Percentiles rank a stretch among this genome's conserved stretches.
phyloP scores from a whole-genome alignment of 2,797 vertebrate genomes.

The Smutsia temminckii region DNA sequence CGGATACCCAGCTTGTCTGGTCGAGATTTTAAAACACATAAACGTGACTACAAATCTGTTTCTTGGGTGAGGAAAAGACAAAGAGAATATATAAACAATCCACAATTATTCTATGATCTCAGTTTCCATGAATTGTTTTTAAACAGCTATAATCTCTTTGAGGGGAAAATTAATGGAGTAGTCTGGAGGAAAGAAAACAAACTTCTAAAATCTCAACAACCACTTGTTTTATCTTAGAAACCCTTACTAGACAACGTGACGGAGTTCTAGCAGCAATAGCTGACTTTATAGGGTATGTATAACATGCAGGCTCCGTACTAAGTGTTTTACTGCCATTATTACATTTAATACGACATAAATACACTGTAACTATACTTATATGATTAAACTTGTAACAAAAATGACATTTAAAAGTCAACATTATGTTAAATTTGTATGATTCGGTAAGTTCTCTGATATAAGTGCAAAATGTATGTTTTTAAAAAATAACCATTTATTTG shows the following conservation, averaged over 20 bases:
- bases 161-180: conserved; percentile 40
- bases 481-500: neutral
- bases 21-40: neutral
- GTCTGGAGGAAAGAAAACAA: neutral
- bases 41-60: neutral
- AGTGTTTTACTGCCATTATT: neutral
- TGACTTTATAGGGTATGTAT: neutral
- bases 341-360: conserved; percentile 34
- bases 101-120: neutral
- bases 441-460: neutral
- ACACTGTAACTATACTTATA: neutral
- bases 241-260: neutral
- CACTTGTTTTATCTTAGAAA: conserved; percentile 31
- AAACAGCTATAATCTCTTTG: conserved; percentile 46
- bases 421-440: neutral
- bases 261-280: neutral
- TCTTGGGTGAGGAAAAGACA: neutral
- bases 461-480: neutral
- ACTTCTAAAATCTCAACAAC: conserved; percentile 37
- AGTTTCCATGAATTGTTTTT: conserved; percentile 46
- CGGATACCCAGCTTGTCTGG: neutral
- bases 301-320: neutral
- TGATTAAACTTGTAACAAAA: conserved; percentile 7
- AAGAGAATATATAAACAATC: neutral
- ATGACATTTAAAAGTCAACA: conserved; percentile 5